A percentile compares a stretch with the other conserved stretches of the same genome.
Evolutionary conservation across 2,113 vertebrate species (phyloP).

Genomic region (Podilymbus podiceps): DNA sequence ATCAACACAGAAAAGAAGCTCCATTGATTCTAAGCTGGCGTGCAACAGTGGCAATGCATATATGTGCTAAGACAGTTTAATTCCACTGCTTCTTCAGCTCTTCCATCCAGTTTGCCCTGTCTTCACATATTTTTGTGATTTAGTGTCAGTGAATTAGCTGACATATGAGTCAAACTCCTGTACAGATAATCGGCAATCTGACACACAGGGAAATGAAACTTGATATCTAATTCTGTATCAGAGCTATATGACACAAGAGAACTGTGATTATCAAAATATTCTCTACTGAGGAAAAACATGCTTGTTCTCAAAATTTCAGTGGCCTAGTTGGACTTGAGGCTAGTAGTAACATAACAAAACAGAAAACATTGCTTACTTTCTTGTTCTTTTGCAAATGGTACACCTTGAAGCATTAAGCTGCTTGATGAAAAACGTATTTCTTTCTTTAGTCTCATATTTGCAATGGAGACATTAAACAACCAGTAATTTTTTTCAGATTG

Average conservation of each 20-base stretch:
- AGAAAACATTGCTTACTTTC: not conserved
- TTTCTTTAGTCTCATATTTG: not conserved
- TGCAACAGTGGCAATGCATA: not conserved
- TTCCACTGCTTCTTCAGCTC: not conserved
- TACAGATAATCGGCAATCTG: not conserved
- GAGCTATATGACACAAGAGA: not conserved
- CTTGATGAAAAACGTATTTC: not conserved
- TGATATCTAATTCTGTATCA: not conserved
- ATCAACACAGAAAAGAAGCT: not conserved
- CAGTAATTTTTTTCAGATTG: not conserved
- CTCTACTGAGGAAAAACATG: not conserved
- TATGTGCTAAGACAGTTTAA: not conserved
- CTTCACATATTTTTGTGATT: not conserved
- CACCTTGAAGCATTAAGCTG: not conserved
- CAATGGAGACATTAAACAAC: not conserved
- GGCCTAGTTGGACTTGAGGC: not conserved
- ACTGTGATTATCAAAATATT: not conserved
- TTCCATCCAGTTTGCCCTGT: not conserved
- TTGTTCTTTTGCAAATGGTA: not conserved
- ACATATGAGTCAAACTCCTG: not conserved
- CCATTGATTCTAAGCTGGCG: not conserved
- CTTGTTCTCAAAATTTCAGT: not conserved
- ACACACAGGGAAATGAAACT: constrained; percentile 31
- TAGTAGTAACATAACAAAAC: not conserved
- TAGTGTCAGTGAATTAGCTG: not conserved